Percentiles rank a stretch among this genome's conserved stretches.
These are phyloP conservation scores for Eilema caniola DNA, from an alignment of 2,888 invertebrate genomes.

Conservation along the genomic window DNA sequence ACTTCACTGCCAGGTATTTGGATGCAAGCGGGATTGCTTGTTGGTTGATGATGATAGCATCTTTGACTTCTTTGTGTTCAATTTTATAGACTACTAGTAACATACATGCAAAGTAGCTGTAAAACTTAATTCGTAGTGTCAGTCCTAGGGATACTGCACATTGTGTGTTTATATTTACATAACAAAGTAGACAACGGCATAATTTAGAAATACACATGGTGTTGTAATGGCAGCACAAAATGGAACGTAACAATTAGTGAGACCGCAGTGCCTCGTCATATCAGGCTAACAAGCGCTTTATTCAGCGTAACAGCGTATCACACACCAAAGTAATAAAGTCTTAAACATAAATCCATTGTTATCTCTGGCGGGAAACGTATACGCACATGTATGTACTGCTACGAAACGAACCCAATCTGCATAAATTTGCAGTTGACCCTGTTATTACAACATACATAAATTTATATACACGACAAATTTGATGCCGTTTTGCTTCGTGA, in stretches of 20 bases:
- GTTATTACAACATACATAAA: constrained; percentile 68
- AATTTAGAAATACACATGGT: constrained; percentile 26
- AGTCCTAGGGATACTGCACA: neutral
- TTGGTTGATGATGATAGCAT: no score
- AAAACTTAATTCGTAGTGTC: no score
- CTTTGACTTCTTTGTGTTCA: no score
- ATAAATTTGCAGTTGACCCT: constrained; percentile 81
- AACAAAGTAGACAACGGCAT: neutral
- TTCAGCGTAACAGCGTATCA: constrained; percentile 52
- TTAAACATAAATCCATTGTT: constrained; percentile 72
- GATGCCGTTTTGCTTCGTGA: constrained; percentile 55
- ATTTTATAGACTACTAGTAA: neutral
- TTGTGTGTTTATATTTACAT: neutral
- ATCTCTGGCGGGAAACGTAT: constrained; percentile 69
- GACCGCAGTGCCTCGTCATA: constrained; percentile 42
- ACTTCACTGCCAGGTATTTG: no score
- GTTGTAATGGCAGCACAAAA: constrained; percentile 35
- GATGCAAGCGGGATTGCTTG: no score
- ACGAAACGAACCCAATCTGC: constrained; percentile 78
- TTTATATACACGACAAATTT: constrained; percentile 64
- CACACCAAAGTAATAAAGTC: constrained; percentile 65
- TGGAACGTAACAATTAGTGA: constrained; percentile 52
- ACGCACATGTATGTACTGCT: constrained; percentile 60
- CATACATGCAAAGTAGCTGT: neutral
- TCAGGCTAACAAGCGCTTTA: constrained; percentile 49